Conservation (phyloP, 2,113 vertebrate species). For the Trogon melanurus region DNA sequence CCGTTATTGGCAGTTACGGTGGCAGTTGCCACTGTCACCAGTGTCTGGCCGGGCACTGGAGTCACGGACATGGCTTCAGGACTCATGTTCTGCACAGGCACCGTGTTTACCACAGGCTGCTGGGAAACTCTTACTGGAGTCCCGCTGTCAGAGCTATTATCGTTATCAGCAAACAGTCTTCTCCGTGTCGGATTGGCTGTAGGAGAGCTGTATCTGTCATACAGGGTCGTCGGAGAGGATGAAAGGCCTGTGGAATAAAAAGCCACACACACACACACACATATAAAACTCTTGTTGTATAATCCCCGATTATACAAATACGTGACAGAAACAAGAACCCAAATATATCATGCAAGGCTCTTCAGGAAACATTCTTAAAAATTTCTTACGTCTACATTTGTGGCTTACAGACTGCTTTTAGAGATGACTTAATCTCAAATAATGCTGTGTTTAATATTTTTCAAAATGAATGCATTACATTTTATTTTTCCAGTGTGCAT, state of each 20-base stretch:
- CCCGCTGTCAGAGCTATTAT: conserved; percentile 52
- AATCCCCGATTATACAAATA: neutral
- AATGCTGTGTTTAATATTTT: neutral
- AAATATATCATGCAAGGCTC: neutral
- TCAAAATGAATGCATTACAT: neutral
- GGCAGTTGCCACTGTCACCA: conserved; percentile 90
- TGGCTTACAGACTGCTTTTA: neutral
- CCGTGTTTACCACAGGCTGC: conserved; percentile 69
- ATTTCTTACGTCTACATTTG: neutral
- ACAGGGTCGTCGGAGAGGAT: conserved; percentile 72
- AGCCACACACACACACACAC: neutral
- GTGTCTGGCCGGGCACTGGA: conserved; percentile 84
- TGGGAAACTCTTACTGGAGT: conserved; percentile 57
- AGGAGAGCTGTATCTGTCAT: conserved; percentile 88
- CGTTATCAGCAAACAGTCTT: conserved; percentile 76
- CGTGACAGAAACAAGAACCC: neutral
- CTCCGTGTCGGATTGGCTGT: conserved; percentile 75
- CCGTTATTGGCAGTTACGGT: conserved; percentile 86
- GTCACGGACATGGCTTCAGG: conserved; percentile 76
- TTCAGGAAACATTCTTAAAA: neutral
- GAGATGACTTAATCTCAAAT: neutral
- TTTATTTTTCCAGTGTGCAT: neutral
- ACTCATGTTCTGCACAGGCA: conserved; percentile 74
- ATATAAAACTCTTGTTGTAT: neutral
- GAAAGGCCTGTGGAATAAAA: conserved; percentile 35